Evolutionary conservation across 1,140 invertebrate species (phyloP).

Genomic region (Papilio xuthus): DNA sequence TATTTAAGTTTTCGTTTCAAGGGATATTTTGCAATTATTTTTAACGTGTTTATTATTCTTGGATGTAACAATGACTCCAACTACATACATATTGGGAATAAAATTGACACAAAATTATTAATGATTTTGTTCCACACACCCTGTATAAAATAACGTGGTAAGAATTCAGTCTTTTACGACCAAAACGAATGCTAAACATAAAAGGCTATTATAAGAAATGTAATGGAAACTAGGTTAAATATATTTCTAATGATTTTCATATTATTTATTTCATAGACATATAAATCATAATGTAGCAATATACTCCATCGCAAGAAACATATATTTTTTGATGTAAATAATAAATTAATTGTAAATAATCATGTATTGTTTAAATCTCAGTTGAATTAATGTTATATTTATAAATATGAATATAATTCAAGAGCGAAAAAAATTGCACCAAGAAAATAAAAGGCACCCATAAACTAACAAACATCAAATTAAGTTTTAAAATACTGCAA

Average conservation of each 20-base stretch:
- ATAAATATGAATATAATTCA: not conserved
- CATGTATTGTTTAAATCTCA: not conserved
- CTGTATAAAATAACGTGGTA: constrained; percentile 37
- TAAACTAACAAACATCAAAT: constrained; percentile 20
- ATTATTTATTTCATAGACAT: not conserved
- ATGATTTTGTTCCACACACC: constrained; percentile 33
- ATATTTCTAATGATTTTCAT: not conserved
- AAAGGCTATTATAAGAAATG: not conserved
- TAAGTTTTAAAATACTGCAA: constrained; percentile 6
- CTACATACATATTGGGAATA: not conserved
- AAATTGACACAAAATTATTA: constrained; percentile 44
- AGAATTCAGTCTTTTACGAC: constrained; percentile 43
- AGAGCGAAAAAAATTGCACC: constrained; percentile 27
- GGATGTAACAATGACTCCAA: not conserved
- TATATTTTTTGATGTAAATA: not conserved
- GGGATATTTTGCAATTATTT: not conserved
- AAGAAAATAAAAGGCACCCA: constrained; percentile 26
- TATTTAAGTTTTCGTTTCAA: not conserved
- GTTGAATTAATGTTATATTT: not conserved
- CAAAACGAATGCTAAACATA: constrained; percentile 32
- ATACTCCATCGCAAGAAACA: not conserved
- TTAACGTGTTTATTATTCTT: not conserved
- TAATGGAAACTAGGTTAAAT: not conserved
- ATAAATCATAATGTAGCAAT: not conserved
- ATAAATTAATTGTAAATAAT: constrained; percentile 17